Evolutionary conservation across 2,888 invertebrate genomes (phyloP), one percentile per base, ranked within the genome.

Genomic region (Baronia brevicornis): DNA sequence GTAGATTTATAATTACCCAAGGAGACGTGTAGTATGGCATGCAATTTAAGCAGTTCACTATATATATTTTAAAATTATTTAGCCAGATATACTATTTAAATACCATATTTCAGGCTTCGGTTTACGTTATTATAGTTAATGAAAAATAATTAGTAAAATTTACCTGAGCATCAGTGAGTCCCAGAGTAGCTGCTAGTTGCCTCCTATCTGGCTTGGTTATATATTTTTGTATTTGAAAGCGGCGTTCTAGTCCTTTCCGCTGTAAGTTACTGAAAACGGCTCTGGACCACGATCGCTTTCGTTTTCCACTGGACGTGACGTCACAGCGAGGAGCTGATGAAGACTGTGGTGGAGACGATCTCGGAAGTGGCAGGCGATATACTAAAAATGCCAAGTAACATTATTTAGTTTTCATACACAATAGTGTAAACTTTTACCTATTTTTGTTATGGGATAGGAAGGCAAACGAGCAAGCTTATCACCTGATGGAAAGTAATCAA

Each of bases 221-320:
- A 62, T 97, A 97, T 67, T 97, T 97, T 69, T 97, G 97, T 45
- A 96, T 89, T 60, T 95, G 94, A 67, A 97, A 97, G 50, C 96
- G 84, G 46, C 95, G 88, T 75, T 97, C 97, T 33, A 97, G 78
- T 0, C 97, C 97, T 65, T 97, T 97, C n/a, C 97, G 77, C 65
- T 97, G 97, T 2, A 97, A 84, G 62, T 96, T 95, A 58, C 96
- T 96, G 67, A 97, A 97, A 1, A 97, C 97, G 0, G 97, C 97
- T 28, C 97, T 86, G 0, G 96, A 96, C 97, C 97, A 97, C 0
- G 96, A 95, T 12, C 96, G 87, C 64, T 97, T 97, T 36, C 96
- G 79, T 59, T 96, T 92, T 15, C 87, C 75, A 32, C 68, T 75
- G 3, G 84, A 87, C 25, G 85, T 80, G 62, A 86, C 86, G 46